phyloP scores from a whole-genome alignment of 2,888 invertebrate genomes.

The Suillia variegata region DNA sequence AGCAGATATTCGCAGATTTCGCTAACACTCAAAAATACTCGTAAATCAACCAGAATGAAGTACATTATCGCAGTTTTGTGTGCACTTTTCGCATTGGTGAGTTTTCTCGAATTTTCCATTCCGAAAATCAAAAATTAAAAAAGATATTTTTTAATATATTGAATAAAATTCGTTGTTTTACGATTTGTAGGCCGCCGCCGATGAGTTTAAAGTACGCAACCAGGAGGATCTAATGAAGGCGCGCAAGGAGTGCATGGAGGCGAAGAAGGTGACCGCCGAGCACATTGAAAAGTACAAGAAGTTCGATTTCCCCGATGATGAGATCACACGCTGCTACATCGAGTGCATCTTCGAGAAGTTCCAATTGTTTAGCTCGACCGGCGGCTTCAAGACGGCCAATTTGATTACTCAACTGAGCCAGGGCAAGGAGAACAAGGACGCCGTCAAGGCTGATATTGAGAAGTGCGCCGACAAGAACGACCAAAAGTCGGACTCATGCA shows the following conservation, averaged over 20 bases:
- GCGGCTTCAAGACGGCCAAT: conserved; percentile 58
- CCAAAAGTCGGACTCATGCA: conserved; percentile 51
- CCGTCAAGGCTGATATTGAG: conserved; percentile 54
- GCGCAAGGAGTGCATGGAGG: conserved; percentile 56
- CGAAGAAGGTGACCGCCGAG: conserved; percentile 53
- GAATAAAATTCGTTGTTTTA: background rate
- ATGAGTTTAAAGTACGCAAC: conserved; percentile 55
- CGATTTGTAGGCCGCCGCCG: conserved; percentile 45
- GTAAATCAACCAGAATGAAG: conserved; percentile 47
- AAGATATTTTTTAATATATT: background rate
- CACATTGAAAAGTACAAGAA: conserved; percentile 58
- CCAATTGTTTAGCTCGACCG: conserved; percentile 55
- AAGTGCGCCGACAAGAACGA: conserved; percentile 60
- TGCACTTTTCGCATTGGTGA: conserved; percentile 56
- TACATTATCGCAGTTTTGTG: conserved; percentile 50
- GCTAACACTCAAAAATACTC: conserved; percentile 1
- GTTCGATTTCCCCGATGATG: conserved; percentile 59
- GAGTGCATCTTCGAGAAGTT: conserved; percentile 60
- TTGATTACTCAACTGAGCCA: conserved; percentile 58
- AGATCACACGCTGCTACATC: conserved; percentile 58
- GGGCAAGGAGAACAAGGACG: conserved; percentile 52
- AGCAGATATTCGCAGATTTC: background rate
- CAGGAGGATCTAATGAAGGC: conserved; percentile 55
- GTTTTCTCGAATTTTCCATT: conserved; percentile 15
- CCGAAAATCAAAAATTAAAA: background rate